phyloP scores from a whole-genome alignment of 2,113 vertebrate species.

The Hemibagrus wyckioides region DNA sequence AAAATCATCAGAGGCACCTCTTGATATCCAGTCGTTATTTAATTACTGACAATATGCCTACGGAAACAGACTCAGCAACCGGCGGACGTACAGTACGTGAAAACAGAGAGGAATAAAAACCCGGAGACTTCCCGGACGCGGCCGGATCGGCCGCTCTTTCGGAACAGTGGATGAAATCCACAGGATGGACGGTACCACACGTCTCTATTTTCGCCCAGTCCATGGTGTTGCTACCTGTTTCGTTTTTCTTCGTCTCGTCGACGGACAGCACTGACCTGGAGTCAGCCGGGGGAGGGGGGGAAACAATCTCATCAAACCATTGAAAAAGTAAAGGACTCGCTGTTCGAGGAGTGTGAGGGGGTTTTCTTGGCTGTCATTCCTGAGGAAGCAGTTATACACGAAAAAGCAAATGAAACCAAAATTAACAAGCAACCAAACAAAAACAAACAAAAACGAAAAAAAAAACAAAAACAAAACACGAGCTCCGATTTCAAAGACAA shows the following conservation, averaged over 20 bases:
- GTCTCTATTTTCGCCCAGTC: slow-evolving; percentile 69
- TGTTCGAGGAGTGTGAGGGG: slow-evolving; percentile 63
- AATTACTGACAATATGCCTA: slow-evolving; percentile 72
- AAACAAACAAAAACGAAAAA: slow-evolving; percentile 58
- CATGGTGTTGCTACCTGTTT: slow-evolving; percentile 71
- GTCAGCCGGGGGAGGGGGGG: slow-evolving; percentile 39
- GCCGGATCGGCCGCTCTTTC: slow-evolving; percentile 70
- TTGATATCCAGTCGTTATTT: slow-evolving; percentile 72
- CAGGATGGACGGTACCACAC: slow-evolving; percentile 72
- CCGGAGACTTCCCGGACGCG: slow-evolving; percentile 71
- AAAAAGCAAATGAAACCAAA: slow-evolving; percentile 81
- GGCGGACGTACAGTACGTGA: slow-evolving; percentile 68
- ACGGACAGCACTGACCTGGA: slow-evolving; percentile 66
- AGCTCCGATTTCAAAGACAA: slow-evolving; percentile 81
- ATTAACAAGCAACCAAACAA: slow-evolving; percentile 80
- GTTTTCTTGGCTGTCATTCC: slow-evolving; percentile 73
- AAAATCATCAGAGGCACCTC: slow-evolving; percentile 64
- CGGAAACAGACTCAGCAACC: slow-evolving; percentile 76
- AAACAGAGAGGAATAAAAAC: slow-evolving; percentile 65
- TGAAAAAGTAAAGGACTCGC: slow-evolving; percentile 65
- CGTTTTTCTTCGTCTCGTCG: slow-evolving; percentile 71
- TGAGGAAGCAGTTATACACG: slow-evolving; percentile 73
- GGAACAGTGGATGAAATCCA: slow-evolving; percentile 35
- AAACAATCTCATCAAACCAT: slow-evolving; percentile 62
- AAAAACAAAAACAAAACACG: slow-evolving; percentile 73